Conservation (phyloP, 1,140 invertebrate genomes). For the Drosophila varians region DNA sequence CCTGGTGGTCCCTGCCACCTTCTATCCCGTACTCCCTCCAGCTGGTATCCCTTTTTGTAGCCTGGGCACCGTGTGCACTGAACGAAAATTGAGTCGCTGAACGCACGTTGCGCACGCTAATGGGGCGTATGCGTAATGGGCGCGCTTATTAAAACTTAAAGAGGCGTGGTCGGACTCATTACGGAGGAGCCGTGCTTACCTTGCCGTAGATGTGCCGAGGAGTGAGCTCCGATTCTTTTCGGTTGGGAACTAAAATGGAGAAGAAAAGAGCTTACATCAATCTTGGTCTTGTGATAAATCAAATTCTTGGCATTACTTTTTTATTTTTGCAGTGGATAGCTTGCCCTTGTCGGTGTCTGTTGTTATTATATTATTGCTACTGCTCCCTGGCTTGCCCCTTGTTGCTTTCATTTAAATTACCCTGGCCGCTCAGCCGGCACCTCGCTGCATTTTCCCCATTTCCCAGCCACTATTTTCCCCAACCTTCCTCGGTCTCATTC, state of each 20-base stretch:
- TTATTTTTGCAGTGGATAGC: slow-evolving; percentile 37
- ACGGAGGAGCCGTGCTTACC: slow-evolving; percentile 32
- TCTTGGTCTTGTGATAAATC: too few species aligned
- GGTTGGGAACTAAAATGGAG: slow-evolving; percentile 23
- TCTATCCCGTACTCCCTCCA: not conserved
- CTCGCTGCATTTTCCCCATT: slow-evolving; percentile 5
- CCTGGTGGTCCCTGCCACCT: not conserved
- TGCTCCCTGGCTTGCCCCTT: slow-evolving; percentile 37
- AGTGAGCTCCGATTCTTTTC: slow-evolving; percentile 29
- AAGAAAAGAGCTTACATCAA: not conserved
- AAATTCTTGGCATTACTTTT: not conserved
- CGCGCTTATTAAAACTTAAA: slow-evolving; percentile 51
- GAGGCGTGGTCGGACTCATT: slow-evolving; percentile 42
- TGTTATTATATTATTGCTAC: slow-evolving; percentile 41
- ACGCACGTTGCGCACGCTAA: slow-evolving; percentile 42
- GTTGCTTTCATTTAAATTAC: slow-evolving; percentile 75
- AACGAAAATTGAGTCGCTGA: slow-evolving; percentile 46
- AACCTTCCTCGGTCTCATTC: slow-evolving; percentile 50
- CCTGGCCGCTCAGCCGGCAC: slow-evolving; percentile 36
- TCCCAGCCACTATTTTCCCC: slow-evolving; percentile 1
- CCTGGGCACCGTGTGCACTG: slow-evolving; percentile 53
- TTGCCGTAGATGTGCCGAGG: slow-evolving; percentile 3
- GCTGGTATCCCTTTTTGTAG: not conserved
- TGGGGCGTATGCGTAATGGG: slow-evolving; percentile 70
- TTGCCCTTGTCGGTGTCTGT: slow-evolving; percentile 37